A percentile compares a stretch with the other conserved stretches of the same genome.
Conservation (phyloP, 2,113 vertebrate species). For the Erinaceus europaeus region DNA sequence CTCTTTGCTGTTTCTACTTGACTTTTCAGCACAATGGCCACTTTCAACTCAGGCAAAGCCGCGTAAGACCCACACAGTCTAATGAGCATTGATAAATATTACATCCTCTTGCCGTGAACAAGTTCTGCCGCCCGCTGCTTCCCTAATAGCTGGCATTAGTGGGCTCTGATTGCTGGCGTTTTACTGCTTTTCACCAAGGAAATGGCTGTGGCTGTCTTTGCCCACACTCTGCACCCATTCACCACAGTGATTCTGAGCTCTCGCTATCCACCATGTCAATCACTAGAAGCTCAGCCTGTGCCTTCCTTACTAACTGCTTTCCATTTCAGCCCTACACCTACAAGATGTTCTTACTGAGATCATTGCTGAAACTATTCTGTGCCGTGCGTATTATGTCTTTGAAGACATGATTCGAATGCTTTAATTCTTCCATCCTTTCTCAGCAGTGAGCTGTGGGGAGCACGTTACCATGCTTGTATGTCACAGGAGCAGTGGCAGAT, state of each 20-base stretch:
- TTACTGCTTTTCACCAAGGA: constrained; percentile 57
- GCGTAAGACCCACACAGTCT: neutral
- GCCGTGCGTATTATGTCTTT: neutral
- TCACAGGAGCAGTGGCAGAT: neutral
- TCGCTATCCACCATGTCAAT: neutral
- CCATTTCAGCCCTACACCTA: constrained; percentile 8
- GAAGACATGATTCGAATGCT: neutral
- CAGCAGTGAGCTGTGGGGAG: neutral
- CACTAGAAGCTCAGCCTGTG: neutral
- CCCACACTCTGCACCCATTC: neutral
- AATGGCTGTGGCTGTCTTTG: constrained; percentile 53
- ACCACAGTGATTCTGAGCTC: constrained; percentile 22
- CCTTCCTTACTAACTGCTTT: neutral
- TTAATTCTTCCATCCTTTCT: constrained; percentile 24
- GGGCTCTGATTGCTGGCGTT: constrained; percentile 62
- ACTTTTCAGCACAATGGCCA: constrained; percentile 37
- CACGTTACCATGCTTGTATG: neutral
- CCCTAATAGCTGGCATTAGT: constrained; percentile 52
- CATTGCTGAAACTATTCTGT: neutral
- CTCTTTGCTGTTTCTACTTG: constrained; percentile 5
- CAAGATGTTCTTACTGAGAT: constrained; percentile 1
- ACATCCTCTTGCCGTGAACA: constrained; percentile 17
- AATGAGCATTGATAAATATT: constrained; percentile 44
- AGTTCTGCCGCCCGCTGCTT: constrained; percentile 49
- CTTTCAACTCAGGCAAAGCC: constrained; percentile 16